phyloP scores from a whole-genome alignment of 2,888 invertebrate genomes.

The Andrena dorsata region DNA sequence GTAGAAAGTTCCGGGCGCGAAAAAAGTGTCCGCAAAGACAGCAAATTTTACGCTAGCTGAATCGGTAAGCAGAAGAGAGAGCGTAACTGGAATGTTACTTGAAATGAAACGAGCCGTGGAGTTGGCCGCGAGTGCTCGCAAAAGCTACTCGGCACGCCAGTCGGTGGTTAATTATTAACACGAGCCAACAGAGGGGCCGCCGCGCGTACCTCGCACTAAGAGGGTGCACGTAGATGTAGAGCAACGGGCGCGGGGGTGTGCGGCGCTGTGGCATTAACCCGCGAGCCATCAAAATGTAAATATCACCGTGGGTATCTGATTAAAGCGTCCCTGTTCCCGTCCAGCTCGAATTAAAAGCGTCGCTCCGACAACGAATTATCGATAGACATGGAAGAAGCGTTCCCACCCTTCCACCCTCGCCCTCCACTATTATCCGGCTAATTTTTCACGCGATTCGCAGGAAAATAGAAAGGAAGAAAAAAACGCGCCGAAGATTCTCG shows the following conservation, averaged over 20 bases:
- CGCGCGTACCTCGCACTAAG: conserved; percentile 61
- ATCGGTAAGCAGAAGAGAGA: conserved; percentile 51
- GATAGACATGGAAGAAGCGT: conserved; percentile 24
- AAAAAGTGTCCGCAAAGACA: not conserved
- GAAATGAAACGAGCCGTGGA: conserved; percentile 73
- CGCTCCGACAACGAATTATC: conserved; percentile 23
- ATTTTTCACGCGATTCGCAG: not conserved
- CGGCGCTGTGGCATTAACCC: conserved; percentile 46
- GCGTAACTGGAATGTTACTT: conserved; percentile 60
- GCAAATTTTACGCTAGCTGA: conserved; percentile 34
- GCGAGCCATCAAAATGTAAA: conserved; percentile 70
- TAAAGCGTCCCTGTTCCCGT: conserved; percentile 54
- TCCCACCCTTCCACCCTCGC: not conserved
- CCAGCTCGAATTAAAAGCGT: conserved; percentile 37
- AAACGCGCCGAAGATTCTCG: not conserved
- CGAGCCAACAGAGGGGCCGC: conserved; percentile 69
- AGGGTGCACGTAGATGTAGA: conserved; percentile 53
- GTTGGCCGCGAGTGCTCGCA: conserved; percentile 61
- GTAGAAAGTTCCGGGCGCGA: not conserved
- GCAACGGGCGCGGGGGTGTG: conserved; percentile 8
- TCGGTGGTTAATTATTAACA: conserved; percentile 80
- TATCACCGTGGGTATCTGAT: conserved; percentile 67
- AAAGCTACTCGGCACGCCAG: conserved; percentile 65
- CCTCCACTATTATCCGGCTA: no score
- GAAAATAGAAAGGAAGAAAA: no score